Base-by-base conservation (phyloP, 1,140 invertebrate species). In the Dendroctonus ponderosae region DNA sequence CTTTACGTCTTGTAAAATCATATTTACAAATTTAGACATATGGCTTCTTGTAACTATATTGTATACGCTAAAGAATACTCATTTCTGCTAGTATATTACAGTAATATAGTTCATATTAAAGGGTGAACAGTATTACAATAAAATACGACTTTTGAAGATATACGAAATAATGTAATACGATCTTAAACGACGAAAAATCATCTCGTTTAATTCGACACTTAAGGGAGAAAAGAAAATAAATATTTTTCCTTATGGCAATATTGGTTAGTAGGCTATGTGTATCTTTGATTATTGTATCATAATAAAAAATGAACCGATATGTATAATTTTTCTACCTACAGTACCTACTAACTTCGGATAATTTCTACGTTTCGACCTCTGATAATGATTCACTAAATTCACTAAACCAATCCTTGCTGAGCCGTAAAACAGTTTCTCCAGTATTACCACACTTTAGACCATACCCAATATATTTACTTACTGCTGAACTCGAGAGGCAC, bases 181-280 rank as follows among this genome's bases (percentile, higher is more conserved):
- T 26, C 26, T 26, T 26, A 26, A 26, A 26, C 26, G 26, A 26
- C 26, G 26, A 26, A 26, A 26, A 26, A 26, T 26, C 26, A 26
- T 26, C 26, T 26, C 38, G 38, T 54, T 37, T 39, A 9, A 38
- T 8, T 6, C 52, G 52, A 11, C 7, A 39, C 11, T 61, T 40
- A 50, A 51, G 44, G n/a, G 39, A 39, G 14, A 51, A n/a, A 50
- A 63, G 49, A 44, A 46, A 42, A 52, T 37, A 56, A 63, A 15
- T 63, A 54, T 54, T 65, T 65, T 75, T 76, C 73, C 70, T 68
- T 68, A 72, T 71, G 59, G 70, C 70, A 73, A 72, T 74, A 73
- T 71, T 76, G 70, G 67, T 71, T 75, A 72, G 71, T 72, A 69
- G 60, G 72, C 75, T 76, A 74, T 68, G 70, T 76, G 75, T 76